Conservation (phyloP, 2,113 vertebrate species). For the Empidonax alnorum region DNA sequence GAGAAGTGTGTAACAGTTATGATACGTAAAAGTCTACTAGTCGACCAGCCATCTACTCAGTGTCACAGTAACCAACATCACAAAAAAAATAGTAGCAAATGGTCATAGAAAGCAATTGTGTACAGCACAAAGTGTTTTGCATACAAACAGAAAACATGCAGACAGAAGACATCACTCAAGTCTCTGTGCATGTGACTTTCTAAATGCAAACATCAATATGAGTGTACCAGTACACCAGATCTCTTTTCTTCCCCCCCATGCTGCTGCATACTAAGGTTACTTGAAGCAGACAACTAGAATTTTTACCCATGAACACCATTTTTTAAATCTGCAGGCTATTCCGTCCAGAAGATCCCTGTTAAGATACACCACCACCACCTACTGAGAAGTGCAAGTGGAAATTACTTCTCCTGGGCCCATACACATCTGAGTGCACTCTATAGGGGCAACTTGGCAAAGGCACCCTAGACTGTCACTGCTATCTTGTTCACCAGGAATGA, state of each 20-base stretch:
- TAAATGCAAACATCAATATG: background rate
- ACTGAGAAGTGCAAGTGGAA: background rate
- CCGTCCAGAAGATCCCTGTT: conserved; percentile 74
- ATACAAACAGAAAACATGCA: background rate
- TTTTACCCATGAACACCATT: conserved; percentile 74
- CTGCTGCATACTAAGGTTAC: conserved; percentile 75
- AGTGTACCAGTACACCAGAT: conserved; percentile 3
- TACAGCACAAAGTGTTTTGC: background rate
- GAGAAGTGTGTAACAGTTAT: background rate
- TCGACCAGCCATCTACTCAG: accelerated
- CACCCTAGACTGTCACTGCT: background rate
- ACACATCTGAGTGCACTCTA: accelerated
- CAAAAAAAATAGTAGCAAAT: background rate
- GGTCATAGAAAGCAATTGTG: background rate
- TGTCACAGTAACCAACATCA: background rate
- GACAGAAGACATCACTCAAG: background rate
- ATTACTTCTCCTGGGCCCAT: accelerated
- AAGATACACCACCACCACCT: conserved; percentile 61
- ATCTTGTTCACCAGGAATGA: background rate
- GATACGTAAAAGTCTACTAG: background rate
- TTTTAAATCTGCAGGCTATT: conserved; percentile 80
- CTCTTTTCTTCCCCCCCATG: conserved; percentile 65
- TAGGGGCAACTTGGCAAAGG: background rate
- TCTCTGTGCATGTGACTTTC: background rate
- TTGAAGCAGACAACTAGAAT: conserved; percentile 73